Percentiles rank a stretch among this genome's conserved stretches.
phyloP scores from a whole-genome alignment of 2,888 invertebrate genomes.

The Amiota minor region DNA sequence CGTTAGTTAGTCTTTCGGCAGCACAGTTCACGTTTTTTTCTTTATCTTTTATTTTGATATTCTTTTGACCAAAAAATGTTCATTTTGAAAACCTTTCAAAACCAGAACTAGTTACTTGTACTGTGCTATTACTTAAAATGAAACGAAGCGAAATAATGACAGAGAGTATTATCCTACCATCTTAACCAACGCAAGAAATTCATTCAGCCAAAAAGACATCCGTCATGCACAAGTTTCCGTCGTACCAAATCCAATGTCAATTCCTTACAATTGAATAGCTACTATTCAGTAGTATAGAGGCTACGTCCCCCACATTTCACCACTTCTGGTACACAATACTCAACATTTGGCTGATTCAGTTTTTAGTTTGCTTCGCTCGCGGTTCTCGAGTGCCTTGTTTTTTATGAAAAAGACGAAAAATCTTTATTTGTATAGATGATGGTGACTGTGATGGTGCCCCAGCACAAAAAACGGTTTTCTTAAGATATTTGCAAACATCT shows the following conservation, averaged over 20 bases:
- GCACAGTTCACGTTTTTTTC: too few species aligned
- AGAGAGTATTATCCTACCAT: too few species aligned
- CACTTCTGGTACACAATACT: not conserved
- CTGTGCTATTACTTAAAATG: too few species aligned
- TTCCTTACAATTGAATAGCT: slow-evolving; percentile 23
- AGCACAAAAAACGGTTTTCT: slow-evolving; percentile 59
- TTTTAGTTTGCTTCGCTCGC: not conserved
- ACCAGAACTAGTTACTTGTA: too few species aligned
- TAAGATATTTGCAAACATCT: slow-evolving; percentile 68
- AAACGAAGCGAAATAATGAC: too few species aligned
- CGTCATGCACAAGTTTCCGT: slow-evolving; percentile 48
- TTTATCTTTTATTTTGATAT: too few species aligned
- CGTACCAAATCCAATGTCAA: slow-evolving; percentile 27
- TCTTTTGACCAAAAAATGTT: too few species aligned
- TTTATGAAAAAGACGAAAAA: slow-evolving; percentile 25
- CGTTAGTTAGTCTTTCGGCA: too few species aligned
- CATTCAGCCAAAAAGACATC: not conserved
- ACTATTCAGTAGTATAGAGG: not conserved
- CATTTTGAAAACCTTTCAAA: too few species aligned
- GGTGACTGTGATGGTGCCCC: slow-evolving; percentile 50
- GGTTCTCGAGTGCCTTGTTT: not conserved
- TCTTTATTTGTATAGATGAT: slow-evolving; percentile 60
- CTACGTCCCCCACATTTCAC: not conserved
- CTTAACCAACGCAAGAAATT: too few species aligned
- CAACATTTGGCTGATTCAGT: not conserved